Conservation (phyloP, 2,113 vertebrate genomes). For the Odocoileus hemionus region DNA sequence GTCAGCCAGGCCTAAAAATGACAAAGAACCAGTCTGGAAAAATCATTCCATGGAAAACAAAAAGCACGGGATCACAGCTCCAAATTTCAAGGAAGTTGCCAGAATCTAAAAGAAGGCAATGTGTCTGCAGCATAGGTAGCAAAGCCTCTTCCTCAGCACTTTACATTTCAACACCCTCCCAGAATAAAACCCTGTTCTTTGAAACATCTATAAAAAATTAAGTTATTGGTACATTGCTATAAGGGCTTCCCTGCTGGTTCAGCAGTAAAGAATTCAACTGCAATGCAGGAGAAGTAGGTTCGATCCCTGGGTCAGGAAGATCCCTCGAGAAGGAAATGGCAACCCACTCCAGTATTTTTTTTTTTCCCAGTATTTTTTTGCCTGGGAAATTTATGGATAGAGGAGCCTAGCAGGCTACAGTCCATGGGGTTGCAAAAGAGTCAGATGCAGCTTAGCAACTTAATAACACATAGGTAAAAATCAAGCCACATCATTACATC, state of each 20-base stretch:
- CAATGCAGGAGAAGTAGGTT: too few species aligned
- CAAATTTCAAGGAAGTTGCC: neutral
- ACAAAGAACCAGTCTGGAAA: neutral
- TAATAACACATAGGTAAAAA: neutral
- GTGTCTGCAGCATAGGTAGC: too few species aligned
- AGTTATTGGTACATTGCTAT: too few species aligned
- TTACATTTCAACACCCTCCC: neutral
- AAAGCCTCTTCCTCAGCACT: neutral
- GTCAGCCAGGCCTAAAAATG: neutral
- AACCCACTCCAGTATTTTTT: neutral
- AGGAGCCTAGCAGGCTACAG: neutral
- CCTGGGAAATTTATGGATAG: neutral
- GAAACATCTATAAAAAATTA: neutral
- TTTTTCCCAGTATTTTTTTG: neutral
- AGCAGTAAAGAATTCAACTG: too few species aligned
- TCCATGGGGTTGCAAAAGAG: neutral
- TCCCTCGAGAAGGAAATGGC: neutral
- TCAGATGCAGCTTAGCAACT: rapidly evolving
- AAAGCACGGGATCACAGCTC: neutral
- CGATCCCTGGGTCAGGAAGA: too few species aligned
- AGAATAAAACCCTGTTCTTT: neutral
- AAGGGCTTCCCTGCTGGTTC: too few species aligned
- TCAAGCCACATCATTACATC: neutral
- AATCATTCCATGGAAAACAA: neutral
- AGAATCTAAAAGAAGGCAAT: neutral